These are phyloP conservation scores for Coenonympha arcania DNA, from an alignment of 2,888 invertebrate species.

Conservation along the genomic window DNA sequence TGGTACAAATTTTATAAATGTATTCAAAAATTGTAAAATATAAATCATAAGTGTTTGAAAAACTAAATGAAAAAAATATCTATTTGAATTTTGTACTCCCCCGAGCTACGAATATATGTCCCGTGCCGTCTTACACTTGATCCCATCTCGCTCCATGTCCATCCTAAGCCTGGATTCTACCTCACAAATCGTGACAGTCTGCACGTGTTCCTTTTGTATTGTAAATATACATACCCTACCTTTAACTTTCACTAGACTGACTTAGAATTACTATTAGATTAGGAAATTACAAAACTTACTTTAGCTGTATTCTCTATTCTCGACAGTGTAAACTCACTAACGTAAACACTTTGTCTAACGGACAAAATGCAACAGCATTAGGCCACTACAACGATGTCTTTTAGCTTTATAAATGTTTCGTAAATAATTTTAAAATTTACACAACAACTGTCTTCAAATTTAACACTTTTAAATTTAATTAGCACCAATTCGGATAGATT, in stretches of 20 bases:
- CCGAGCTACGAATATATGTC: too few relatives aligned
- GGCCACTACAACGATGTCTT: constrained; percentile 63
- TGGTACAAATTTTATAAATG: too few relatives aligned
- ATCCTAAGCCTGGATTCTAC: constrained; percentile 34
- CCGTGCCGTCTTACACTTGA: constrained; percentile 8
- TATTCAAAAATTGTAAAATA: too few relatives aligned
- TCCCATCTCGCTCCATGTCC: constrained; percentile 1
- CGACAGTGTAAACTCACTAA: constrained; percentile 36
- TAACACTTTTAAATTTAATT: constrained; percentile 61
- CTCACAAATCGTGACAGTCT: constrained; percentile 50
- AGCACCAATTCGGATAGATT: constrained; percentile 58
- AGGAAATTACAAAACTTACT: constrained; percentile 36
- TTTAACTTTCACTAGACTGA: constrained; percentile 70
- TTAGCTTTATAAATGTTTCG: constrained; percentile 50
- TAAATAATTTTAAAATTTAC: constrained; percentile 33
- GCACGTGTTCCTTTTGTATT: constrained; percentile 49
- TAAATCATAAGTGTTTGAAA: too few relatives aligned
- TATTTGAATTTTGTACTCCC: too few relatives aligned
- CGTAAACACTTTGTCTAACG: constrained; percentile 27
- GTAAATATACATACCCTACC: constrained; percentile 38
- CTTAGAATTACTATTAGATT: constrained; percentile 63
- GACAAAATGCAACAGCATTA: constrained; percentile 40
- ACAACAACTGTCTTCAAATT: constrained; percentile 47
- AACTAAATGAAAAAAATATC: too few relatives aligned
- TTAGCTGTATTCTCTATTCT: constrained; percentile 39